These are phyloP conservation scores for Hemicordylus capensis DNA, from an alignment of 2,113 vertebrate species.

Conservation along the genomic window DNA sequence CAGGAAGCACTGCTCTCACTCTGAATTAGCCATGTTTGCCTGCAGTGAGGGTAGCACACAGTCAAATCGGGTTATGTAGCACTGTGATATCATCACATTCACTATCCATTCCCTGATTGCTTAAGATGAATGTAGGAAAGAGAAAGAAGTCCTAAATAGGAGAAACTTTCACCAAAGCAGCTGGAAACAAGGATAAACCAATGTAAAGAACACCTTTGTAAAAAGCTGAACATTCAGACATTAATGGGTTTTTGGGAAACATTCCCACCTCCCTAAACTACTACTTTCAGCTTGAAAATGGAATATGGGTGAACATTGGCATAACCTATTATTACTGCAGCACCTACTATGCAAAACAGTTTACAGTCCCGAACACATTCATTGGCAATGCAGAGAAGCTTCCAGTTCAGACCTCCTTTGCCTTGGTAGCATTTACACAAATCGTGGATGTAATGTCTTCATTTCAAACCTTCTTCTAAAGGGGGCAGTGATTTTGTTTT, in stretches of 20 bases:
- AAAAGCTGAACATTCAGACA: not conserved
- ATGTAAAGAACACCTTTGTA: not conserved
- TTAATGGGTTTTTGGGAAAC: not conserved
- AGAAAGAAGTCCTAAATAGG: not conserved
- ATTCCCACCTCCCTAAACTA: not conserved
- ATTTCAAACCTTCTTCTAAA: not conserved
- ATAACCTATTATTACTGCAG: no score
- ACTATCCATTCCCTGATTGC: not conserved
- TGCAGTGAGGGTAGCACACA: not conserved
- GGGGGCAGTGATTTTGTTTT: not conserved
- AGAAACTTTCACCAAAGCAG: not conserved
- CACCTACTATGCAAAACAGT: no score
- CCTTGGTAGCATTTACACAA: not conserved
- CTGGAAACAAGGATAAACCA: not conserved
- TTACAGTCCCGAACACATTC: no score
- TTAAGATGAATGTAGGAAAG: not conserved
- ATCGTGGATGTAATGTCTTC: not conserved
- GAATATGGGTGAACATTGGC: not conserved
- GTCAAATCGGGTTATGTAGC: not conserved
- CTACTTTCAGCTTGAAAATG: not conserved
- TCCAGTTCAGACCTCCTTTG: no score
- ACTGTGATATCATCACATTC: not conserved
- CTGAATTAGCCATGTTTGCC: not conserved
- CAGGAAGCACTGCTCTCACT: not conserved
- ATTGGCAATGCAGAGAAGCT: no score